phyloP scores from a whole-genome alignment of 2,888 invertebrate genomes.

The Calliphora vomitoria region DNA sequence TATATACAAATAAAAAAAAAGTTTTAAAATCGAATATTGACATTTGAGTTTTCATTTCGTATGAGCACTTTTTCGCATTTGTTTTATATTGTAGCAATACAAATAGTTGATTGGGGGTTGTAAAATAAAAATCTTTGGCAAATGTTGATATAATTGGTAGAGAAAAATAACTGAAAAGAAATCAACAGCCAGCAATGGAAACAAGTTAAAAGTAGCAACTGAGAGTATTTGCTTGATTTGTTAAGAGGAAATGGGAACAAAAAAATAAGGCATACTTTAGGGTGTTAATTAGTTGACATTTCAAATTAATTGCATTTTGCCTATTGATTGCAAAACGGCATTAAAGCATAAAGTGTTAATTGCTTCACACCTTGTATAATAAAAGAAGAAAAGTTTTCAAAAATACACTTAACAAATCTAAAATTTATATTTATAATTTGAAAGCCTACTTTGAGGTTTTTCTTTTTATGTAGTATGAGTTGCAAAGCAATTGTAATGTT shows the following conservation, averaged over 20 bases:
- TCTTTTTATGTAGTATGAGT: too few species aligned
- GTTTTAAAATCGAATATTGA: slow-evolving; percentile 72
- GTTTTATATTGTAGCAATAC: slow-evolving; percentile 45
- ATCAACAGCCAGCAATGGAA: slow-evolving; percentile 8
- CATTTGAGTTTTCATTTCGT: slow-evolving; percentile 62
- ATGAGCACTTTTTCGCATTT: neutral
- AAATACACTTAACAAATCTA: too few species aligned
- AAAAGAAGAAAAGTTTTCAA: too few species aligned
- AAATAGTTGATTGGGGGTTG: slow-evolving; percentile 70
- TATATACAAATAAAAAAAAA: slow-evolving; percentile 51
- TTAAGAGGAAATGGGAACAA: slow-evolving; percentile 50
- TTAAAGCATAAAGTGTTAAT: slow-evolving; percentile 70
- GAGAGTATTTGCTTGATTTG: slow-evolving; percentile 65
- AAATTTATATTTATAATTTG: neutral
- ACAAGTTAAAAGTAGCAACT: slow-evolving; percentile 37
- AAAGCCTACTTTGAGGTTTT: neutral
- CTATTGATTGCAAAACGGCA: slow-evolving; percentile 39
- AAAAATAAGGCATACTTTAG: slow-evolving; percentile 73
- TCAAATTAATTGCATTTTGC: slow-evolving; percentile 80
- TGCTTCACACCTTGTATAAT: slow-evolving; percentile 65
- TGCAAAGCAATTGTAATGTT: too few species aligned
- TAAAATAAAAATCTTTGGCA: slow-evolving; percentile 59
- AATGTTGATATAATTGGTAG: slow-evolving; percentile 50
- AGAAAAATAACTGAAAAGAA: slow-evolving; percentile 45
- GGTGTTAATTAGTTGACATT: slow-evolving; percentile 83